These are phyloP conservation scores for Parazoanthus darwini DNA, from an alignment of 92 coral and sea anemone genomes.

Conservation along the genomic window DNA sequence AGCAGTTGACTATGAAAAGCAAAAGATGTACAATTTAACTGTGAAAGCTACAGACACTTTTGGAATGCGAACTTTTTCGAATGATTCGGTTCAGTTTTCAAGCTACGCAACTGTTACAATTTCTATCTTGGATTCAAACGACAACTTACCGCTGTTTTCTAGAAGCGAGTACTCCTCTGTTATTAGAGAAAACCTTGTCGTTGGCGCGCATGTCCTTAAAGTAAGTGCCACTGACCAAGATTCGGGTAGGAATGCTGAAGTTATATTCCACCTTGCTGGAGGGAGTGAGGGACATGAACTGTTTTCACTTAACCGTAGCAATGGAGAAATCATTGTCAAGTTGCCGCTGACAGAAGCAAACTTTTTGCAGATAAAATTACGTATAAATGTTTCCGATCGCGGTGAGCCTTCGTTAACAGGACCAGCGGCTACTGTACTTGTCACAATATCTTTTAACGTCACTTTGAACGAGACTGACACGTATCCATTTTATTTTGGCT, in stretches of 20 bases:
- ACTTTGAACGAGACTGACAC: constrained; percentile 43
- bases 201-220: constrained; percentile 42
- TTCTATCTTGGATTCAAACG: constrained; percentile 52
- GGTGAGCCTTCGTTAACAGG: constrained; percentile 50
- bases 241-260: constrained; percentile 49
- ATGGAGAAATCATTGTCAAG: constrained; percentile 47
- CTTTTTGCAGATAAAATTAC: constrained; percentile 37
- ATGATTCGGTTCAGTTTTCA: constrained; percentile 34
- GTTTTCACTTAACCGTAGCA: constrained; percentile 41
- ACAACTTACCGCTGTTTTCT: constrained; percentile 48
- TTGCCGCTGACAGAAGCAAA: constrained; percentile 55
- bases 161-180: constrained; percentile 22
- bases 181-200: constrained; percentile 44
- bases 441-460: constrained; percentile 40
- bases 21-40: constrained; percentile 25
- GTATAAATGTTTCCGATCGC: constrained; percentile 41
- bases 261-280: constrained; percentile 3
- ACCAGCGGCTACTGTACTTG: constrained; percentile 36
- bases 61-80: constrained; percentile 24
- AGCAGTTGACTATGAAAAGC: constrained; percentile 52
- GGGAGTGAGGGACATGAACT: background rate
- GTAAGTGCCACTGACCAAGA: constrained; percentile 53
- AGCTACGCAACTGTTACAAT: constrained; percentile 51
- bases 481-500: constrained; percentile 16
- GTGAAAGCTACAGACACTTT: constrained; percentile 55